phyloP scores from a whole-genome alignment of 2,113 vertebrate species.

The Pteruthius melanotis region DNA sequence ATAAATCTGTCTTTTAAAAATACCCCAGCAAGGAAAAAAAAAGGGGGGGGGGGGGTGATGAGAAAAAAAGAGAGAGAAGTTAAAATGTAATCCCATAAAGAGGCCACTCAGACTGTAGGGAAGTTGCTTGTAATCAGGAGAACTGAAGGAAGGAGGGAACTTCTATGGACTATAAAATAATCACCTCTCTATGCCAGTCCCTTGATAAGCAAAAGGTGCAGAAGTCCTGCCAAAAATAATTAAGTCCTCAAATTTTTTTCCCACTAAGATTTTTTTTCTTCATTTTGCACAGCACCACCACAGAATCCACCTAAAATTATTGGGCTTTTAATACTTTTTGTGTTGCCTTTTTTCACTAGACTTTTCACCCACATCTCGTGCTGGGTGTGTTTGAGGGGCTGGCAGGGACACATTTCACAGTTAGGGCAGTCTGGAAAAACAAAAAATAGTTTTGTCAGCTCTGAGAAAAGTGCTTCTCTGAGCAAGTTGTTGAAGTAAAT shows the following conservation, averaged over 20 bases:
- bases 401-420: neutral
- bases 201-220: neutral
- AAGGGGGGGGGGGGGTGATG: too few species aligned
- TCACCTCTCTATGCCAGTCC: neutral
- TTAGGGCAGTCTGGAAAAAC: neutral
- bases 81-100: neutral
- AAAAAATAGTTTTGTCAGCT: neutral
- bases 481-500: neutral
- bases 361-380: rapidly evolving
- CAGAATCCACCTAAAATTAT: neutral
- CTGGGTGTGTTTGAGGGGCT: neutral
- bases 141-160: neutral
- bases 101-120: neutral
- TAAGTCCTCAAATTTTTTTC: neutral
- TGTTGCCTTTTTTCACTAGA: neutral
- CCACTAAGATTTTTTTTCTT: neutral
- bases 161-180: neutral
- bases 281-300: neutral
- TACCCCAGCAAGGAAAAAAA: too few species aligned
- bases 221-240: neutral
- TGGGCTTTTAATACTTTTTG: neutral
- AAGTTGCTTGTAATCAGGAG: rapidly evolving
- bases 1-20: neutral
- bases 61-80: neutral
- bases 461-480: neutral